phyloP scores from a whole-genome alignment of 2,888 invertebrate species.

The Gastracanthus pulcherrimus region DNA sequence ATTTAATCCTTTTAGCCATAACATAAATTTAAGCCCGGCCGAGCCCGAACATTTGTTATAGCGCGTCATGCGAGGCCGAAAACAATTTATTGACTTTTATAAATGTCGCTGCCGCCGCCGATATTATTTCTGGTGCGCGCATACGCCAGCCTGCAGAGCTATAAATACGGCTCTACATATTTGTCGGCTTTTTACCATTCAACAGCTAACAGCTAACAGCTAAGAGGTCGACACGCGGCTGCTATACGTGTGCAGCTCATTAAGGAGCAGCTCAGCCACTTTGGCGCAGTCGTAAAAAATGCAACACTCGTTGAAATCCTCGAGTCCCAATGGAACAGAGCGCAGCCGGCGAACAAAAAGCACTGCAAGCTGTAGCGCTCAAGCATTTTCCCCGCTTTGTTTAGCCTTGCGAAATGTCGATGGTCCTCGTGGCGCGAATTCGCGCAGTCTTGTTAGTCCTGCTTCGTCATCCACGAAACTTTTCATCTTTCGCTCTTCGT shows the following conservation, averaged over 20 bases:
- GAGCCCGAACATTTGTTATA: constrained; percentile 51
- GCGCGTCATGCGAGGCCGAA: constrained; percentile 54
- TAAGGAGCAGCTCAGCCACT: not conserved
- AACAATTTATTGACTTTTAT: constrained; percentile 66
- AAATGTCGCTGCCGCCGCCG: constrained; percentile 48
- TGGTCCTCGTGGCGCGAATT: not conserved
- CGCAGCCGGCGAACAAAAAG: not conserved
- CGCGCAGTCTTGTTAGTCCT: constrained; percentile 36
- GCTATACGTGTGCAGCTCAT: not conserved
- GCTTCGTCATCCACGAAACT: constrained; percentile 32
- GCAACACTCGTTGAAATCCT: constrained; percentile 11
- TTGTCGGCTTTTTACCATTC: no score
- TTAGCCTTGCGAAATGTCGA: not conserved
- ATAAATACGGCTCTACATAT: not conserved
- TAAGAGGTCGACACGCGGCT: not conserved
- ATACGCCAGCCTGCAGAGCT: not conserved
- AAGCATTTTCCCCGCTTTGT: not conserved
- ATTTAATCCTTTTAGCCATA: constrained; percentile 66
- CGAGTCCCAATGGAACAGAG: not conserved
- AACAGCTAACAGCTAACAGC: no score
- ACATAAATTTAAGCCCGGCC: constrained; percentile 63
- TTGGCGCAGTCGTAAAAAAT: not conserved
- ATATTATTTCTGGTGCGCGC: not conserved
- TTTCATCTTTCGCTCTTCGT: constrained; percentile 36
- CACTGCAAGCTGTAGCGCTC: not conserved